These are phyloP conservation scores for Jacana jacana DNA, from an alignment of 2,113 vertebrate species.

Conservation along the genomic window DNA sequence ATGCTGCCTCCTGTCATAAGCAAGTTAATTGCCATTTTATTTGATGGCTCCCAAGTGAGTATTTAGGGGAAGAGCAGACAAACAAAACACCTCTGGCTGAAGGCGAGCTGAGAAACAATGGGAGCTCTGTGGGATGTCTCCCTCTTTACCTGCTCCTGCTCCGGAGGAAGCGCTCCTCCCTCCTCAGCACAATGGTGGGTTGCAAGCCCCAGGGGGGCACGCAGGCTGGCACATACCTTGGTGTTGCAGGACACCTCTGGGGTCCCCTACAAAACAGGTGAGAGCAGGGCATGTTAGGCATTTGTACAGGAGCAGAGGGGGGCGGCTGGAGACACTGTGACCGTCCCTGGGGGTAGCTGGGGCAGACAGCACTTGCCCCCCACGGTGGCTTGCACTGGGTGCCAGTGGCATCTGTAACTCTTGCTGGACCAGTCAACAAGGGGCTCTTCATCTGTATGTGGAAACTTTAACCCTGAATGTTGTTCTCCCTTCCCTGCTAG, in stretches of 20 bases:
- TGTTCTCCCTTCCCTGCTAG: neutral
- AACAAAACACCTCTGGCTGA: neutral
- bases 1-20: neutral
- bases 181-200: neutral
- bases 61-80: neutral
- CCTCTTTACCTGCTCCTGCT: slow-evolving; percentile 5
- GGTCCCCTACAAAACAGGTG: neutral
- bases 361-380: neutral
- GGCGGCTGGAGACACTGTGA: rapidly evolving
- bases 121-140: neutral
- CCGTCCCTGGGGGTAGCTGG: neutral
- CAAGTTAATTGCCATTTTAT: neutral
- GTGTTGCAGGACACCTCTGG: neutral
- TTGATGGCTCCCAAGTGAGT: neutral
- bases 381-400: neutral
- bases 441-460: neutral
- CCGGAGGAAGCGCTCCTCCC: slow-evolving; percentile 1
- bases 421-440: rapidly evolving
- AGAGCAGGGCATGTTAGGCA: rapidly evolving
- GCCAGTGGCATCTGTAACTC: neutral
- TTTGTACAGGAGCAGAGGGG: neutral
- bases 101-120: neutral
- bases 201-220: neutral
- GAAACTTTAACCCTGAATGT: neutral
- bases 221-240: neutral